phyloP scores from a whole-genome alignment of 2,113 vertebrate species.

The Zeus faber region DNA sequence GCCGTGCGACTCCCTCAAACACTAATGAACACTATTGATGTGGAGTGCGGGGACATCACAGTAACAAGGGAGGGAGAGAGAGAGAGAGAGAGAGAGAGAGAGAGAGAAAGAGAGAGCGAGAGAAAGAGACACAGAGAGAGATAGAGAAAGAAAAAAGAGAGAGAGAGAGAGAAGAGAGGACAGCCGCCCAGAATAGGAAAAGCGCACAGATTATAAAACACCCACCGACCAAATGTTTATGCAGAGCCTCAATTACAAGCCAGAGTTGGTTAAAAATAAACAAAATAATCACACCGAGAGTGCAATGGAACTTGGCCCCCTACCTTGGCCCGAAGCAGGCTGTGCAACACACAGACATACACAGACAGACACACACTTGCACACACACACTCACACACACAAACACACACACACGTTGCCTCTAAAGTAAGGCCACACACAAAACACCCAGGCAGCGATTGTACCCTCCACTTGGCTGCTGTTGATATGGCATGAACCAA shows the following conservation, averaged over 20 bases:
- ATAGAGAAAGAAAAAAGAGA: constrained; percentile 11
- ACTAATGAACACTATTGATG: constrained; percentile 80
- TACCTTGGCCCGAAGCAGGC: constrained; percentile 19
- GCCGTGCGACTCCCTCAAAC: constrained; percentile 59
- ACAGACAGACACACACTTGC: neutral
- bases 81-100: constrained; percentile 9
- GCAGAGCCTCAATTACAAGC: constrained; percentile 70
- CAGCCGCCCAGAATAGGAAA: constrained; percentile 54
- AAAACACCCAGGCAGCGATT: too few relatives aligned
- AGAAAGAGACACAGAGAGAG: constrained; percentile 38
- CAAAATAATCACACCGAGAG: constrained; percentile 64
- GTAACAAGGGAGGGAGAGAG: constrained; percentile 30
- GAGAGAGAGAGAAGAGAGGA: constrained; percentile 42
- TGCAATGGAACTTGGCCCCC: constrained; percentile 54
- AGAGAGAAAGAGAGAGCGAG: neutral
- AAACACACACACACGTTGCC: constrained; percentile 44
- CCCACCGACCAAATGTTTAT: constrained; percentile 63
- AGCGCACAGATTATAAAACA: constrained; percentile 51
- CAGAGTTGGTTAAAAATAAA: constrained; percentile 70
- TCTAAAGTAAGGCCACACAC: too few relatives aligned
- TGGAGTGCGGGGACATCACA: constrained; percentile 70
- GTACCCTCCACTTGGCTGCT: too few relatives aligned
- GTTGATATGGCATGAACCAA: too few relatives aligned
- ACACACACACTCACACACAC: constrained; percentile 34
- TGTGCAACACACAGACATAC: neutral